phyloP scores from a whole-genome alignment of 1,140 invertebrate species.

The Drosophila pandora region DNA sequence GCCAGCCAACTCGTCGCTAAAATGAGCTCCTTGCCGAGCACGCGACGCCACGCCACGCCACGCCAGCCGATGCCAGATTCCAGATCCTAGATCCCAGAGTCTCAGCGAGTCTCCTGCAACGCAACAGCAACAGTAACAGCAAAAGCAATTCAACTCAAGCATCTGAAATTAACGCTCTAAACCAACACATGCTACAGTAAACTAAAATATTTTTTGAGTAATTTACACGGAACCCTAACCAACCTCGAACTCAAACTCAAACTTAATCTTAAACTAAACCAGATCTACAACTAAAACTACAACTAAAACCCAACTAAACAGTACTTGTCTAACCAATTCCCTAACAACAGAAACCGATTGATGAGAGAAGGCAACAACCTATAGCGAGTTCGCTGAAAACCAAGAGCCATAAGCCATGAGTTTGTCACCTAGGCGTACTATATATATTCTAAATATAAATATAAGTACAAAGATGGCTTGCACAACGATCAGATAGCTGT shows the following conservation, averaged over 20 bases:
- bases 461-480: conserved; percentile 27
- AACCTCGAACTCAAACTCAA: conserved; percentile 17
- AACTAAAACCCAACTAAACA: conserved; percentile 15
- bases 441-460: conserved; percentile 25
- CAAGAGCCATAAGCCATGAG: conserved; percentile 13
- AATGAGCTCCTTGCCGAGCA: conserved; percentile 33
- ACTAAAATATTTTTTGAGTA: conserved; percentile 62
- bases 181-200: conserved; percentile 33
- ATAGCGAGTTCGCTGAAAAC: conserved; percentile 3
- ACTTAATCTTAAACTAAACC: conserved; percentile 26
- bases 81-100: conserved; percentile 6
- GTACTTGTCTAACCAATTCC: conserved; percentile 48
- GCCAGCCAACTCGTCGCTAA: conserved; percentile 86
- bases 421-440: conserved; percentile 16
- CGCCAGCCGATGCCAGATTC: conserved; percentile 12
- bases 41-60: not conserved
- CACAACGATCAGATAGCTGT: conserved; percentile 32
- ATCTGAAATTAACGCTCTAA: conserved; percentile 66
- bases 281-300: conserved; percentile 3
- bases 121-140: conserved; percentile 10
- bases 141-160: conserved; percentile 28
- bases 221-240: conserved; percentile 53
- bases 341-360: conserved; percentile 28
- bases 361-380: conserved; percentile 17
- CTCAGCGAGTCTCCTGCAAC: conserved; percentile 3